Conservation (phyloP, 2,113 vertebrate genomes). For the Chaetodon trifascialis region DNA sequence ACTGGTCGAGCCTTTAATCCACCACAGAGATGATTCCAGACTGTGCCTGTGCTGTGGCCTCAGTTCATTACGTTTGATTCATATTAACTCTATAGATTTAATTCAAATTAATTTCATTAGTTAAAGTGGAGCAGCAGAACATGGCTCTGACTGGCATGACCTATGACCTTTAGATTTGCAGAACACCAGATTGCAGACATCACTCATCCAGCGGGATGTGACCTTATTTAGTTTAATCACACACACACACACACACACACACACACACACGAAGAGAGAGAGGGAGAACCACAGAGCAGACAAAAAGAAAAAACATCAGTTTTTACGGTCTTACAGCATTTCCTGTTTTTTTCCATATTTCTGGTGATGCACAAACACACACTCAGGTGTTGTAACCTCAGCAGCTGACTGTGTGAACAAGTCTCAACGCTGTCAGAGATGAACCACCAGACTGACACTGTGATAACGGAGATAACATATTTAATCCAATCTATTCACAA, state of each 20-base stretch:
- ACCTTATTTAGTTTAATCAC: conserved; percentile 33
- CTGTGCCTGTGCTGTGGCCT: conserved; percentile 36
- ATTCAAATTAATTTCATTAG: conserved; percentile 61
- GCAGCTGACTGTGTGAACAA: background rate
- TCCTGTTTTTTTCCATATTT: background rate
- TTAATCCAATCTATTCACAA: background rate
- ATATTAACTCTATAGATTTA: conserved; percentile 49
- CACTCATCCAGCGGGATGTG: background rate
- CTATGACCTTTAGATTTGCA: conserved; percentile 46
- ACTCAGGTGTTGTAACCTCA: background rate
- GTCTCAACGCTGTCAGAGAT: background rate
- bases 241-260: background rate
- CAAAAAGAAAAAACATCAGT: background rate
- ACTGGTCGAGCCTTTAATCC: conserved; percentile 55
- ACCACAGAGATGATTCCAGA: conserved; percentile 48
- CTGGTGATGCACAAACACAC: background rate
- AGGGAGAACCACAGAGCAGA: background rate
- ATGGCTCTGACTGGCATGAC: conserved; percentile 9
- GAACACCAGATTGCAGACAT: conserved; percentile 51
- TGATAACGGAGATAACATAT: background rate
- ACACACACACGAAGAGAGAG: background rate
- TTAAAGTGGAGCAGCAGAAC: conserved; percentile 34
- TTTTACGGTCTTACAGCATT: background rate
- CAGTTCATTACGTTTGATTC: conserved; percentile 43
- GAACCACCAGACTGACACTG: background rate